phyloP scores from a whole-genome alignment of 2,888 invertebrate genomes.

The Clunio marinus region DNA sequence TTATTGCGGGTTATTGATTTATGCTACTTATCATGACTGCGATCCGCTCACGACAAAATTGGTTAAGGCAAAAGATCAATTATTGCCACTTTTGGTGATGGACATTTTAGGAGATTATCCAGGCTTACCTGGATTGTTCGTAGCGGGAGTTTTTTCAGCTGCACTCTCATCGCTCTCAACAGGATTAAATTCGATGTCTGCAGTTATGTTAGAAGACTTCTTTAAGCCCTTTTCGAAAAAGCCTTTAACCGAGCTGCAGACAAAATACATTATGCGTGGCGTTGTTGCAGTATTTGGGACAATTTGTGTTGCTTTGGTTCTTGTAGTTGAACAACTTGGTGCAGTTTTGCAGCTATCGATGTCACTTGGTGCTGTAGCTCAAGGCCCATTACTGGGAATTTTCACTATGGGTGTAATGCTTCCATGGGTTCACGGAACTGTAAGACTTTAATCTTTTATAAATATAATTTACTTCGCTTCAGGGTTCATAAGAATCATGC shows the following conservation, averaged over 20 bases:
- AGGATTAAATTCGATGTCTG: conserved; percentile 71
- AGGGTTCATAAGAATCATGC: no score
- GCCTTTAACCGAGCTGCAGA: conserved; percentile 55
- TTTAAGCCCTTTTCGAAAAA: conserved; percentile 56
- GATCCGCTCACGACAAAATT: conserved; percentile 75
- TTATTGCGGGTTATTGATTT: conserved; percentile 81
- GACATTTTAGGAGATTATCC: conserved; percentile 71
- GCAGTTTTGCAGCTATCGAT: conserved; percentile 66
- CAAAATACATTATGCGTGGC: conserved; percentile 58
- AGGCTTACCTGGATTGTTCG: conserved; percentile 81
- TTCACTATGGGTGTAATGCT: conserved; percentile 65
- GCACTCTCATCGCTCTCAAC: conserved; percentile 77
- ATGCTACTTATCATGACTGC: conserved; percentile 76
- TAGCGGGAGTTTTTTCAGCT: conserved; percentile 87
- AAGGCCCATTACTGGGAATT: conserved; percentile 63
- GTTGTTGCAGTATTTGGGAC: conserved; percentile 62
- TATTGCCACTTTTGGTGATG: conserved; percentile 80
- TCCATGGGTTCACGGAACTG: conserved; percentile 62
- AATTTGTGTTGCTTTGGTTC: conserved; percentile 60
- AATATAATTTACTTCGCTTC: no score
- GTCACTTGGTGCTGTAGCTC: conserved; percentile 61
- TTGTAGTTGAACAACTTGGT: conserved; percentile 63
- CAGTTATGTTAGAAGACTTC: conserved; percentile 69
- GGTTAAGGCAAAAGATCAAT: conserved; percentile 70
- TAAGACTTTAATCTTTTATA: no score